phyloP scores from a whole-genome alignment of 2,797 vertebrate species.

The Eutrigla gurnardus region DNA sequence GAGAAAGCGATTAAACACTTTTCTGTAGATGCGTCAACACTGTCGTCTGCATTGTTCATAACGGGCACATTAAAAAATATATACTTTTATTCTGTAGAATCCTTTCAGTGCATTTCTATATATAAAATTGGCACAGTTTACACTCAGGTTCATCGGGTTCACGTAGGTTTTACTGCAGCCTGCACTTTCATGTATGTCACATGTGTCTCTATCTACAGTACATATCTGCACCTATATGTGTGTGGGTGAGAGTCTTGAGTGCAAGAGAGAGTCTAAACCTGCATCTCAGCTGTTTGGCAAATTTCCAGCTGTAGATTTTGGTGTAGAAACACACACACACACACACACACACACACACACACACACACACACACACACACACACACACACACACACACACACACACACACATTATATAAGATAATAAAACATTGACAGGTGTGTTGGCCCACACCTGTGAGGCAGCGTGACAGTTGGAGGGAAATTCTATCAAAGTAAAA shows the following conservation, averaged over 20 bases:
- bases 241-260: not conserved
- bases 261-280: not conserved
- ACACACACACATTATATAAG: constrained; percentile 1
- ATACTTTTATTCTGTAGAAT: no score
- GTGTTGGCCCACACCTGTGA: constrained; percentile 29
- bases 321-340: not conserved
- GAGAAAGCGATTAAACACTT: no score
- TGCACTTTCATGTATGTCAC: no score
- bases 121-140: no score
- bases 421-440: constrained; percentile 29
- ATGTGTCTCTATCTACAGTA: not conserved
- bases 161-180: no score
- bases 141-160: no score
- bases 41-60: no score
- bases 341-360: not conserved
- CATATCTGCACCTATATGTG: not conserved
- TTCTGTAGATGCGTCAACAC: no score
- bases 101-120: no score
- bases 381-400: constrained; percentile 4
- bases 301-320: constrained; percentile 1
- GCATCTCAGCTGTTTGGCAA: not conserved
- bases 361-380: not conserved
- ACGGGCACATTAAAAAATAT: no score
- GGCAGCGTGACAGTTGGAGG: constrained; percentile 4
- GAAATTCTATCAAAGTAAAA: constrained; percentile 6